Conservation (phyloP, 2,797 vertebrate genomes). For the Moxostoma hubbsi region DNA sequence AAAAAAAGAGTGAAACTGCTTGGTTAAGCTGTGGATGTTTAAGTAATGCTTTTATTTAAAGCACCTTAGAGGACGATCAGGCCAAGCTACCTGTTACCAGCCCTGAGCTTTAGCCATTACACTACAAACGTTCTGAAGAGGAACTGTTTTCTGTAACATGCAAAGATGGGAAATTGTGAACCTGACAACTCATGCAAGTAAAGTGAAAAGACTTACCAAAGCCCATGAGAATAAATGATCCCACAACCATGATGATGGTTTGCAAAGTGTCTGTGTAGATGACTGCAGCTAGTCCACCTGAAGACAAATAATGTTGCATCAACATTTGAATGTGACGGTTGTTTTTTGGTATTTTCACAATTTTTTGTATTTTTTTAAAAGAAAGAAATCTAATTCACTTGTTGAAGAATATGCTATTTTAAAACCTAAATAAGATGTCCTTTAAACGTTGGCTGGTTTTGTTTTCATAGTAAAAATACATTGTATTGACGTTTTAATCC, state of each 20-base stretch:
- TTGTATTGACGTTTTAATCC: too few relatives aligned
- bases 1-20: conserved; percentile 6
- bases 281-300: conserved; percentile 93
- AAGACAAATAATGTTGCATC: neutral
- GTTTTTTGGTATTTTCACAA: too few relatives aligned
- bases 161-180: too few relatives aligned
- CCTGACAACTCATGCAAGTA: neutral
- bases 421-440: too few relatives aligned
- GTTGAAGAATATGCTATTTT: too few relatives aligned
- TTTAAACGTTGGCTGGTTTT: too few relatives aligned
- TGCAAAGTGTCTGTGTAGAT: conserved; percentile 98
- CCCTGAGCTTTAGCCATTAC: neutral
- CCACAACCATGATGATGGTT: conserved; percentile 91
- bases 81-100: too few relatives aligned
- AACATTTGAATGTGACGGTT: neutral
- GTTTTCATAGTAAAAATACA: too few relatives aligned
- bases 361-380: too few relatives aligned
- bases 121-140: neutral
- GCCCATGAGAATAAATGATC: conserved; percentile 90
- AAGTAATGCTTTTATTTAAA: neutral
- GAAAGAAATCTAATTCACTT: neutral
- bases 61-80: neutral
- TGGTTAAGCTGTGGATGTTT: neutral
- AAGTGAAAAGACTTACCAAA: conserved; percentile 78
- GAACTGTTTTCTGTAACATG: too few relatives aligned